Base-by-base conservation (phyloP, 2,797 vertebrate genomes). In the Garrulus glandarius region DNA sequence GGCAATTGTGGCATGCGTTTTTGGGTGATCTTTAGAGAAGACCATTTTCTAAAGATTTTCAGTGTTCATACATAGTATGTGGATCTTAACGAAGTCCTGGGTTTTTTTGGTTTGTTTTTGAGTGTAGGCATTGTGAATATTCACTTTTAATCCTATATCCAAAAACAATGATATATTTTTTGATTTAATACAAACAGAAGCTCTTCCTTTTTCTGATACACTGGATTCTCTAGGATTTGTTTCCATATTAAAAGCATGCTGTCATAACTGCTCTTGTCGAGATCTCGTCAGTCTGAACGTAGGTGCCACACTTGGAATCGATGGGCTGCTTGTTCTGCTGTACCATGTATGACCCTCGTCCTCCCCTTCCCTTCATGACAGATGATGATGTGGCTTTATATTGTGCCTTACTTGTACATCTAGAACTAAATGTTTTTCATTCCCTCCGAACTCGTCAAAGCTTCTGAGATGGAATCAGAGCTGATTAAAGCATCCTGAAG, bases 351-450 rank as follows among this genome's bases (percentile, higher is more conserved):
- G 97, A 97, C 96, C 97, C 96, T 97, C 56, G 96, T 98, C 98
- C 96, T 98, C 96, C 96, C 55, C 91, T 92, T 97, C 97, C 97
- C 96, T 94, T 97, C 97, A 98, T 97, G 97, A 97, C 97, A 97
- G 97, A 97, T 97, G 97, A 97, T 98, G 98, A 98, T 98, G 98
- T 98, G 98, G 98, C 98, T 98, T 98, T 98, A 98, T 98, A 98
- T 98, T 98, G 98, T 98, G 98, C 98, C 98, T 98, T 98, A 98
- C 98, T 98, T 98, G 98, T 98, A 98, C 98, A 98, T 96, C 97
- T 96, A 97, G 97, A 97, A 97, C 95, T 92, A 97, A 96, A 80
- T 89, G 91, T 97, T 91, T 95, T 79, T 95, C 97, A 96, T 98
- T 97, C 98, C 96, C 92, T 97, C 97, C 91, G 91, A 96, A 96